phyloP scores from a whole-genome alignment of 2,113 vertebrate genomes.

The Poecilia latipinna region DNA sequence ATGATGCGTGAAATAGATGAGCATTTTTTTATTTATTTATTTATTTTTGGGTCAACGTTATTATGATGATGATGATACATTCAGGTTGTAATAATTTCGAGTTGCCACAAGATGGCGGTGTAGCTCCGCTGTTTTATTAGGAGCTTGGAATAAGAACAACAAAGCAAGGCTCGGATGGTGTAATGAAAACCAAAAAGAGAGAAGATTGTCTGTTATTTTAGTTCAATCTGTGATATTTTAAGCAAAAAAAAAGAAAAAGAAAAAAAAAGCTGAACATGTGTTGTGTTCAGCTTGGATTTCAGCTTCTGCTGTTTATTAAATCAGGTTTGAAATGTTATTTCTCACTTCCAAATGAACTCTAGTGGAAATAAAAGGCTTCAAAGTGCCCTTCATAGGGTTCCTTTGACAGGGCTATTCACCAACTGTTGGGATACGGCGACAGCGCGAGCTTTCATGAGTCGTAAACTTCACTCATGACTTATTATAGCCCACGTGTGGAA shows the following conservation, averaged over 20 bases:
- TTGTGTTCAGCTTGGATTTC: not conserved
- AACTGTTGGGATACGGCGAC: constrained; percentile 18
- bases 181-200: not conserved
- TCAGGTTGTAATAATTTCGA: constrained; percentile 5
- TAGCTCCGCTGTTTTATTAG: constrained; percentile 6
- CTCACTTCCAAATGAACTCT: constrained; percentile 27
- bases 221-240: not conserved
- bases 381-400: constrained; percentile 29
- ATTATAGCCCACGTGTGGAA: constrained; percentile 23
- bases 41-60: constrained; percentile 4
- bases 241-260: too few species aligned
- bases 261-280: too few species aligned
- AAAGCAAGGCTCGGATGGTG: not conserved
- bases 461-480: constrained; percentile 65
- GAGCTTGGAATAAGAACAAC: too few species aligned
- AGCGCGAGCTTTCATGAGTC: constrained; percentile 48
- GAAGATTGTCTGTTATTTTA: not conserved
- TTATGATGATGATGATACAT: too few species aligned
- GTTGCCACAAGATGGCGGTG: constrained; percentile 48
- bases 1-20: constrained; percentile 67
- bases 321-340: not conserved
- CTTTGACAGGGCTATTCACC: constrained; percentile 36
- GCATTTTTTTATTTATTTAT: not conserved
- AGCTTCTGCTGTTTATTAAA: not conserved
- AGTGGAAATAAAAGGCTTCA: constrained; percentile 18